Base-by-base conservation (phyloP, 2,888 invertebrate genomes). In the Diaperis boleti region DNA sequence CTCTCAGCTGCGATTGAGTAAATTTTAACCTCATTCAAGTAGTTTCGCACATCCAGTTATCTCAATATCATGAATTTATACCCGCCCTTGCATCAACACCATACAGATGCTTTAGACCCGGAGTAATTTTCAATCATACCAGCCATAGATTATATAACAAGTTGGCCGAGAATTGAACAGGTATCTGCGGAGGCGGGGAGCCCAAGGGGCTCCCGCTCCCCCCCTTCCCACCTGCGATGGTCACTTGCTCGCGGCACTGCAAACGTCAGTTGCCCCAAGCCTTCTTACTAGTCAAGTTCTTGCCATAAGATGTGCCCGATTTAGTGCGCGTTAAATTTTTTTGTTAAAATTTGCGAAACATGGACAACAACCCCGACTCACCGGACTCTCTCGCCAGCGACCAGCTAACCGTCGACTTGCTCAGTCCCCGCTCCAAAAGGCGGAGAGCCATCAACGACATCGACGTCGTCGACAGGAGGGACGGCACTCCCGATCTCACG, bases 321-420 rank as follows among this genome's bases (percentile, higher is more conserved):
- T 66, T 69, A 69, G 70, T 69, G 65, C 50, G 65, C 68, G 68
- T 72, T 67, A 49, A 42, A 45, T 45, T 56, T 39, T 39, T 37
- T 42, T 42, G 49, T n/a, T n/a, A n/a, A 13, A 29, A 6, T 31
- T 47, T 49, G 29, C 14, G 47, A 33, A 68, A 59, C 47, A 80
- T 80, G 80, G 79, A 80, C 72, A 77, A 75, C 63, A 77, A 79
- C 67, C 80, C 82, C 49, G 81, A 80, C 64, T 82, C 82, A 31
- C 81, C 82, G 39, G 82, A 82, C 68, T 82, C 81, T 45, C 73
- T 81, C 55, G 78, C 78, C 39, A 78, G 81, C 66, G 82, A 82
- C 68, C 81, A 80, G 67, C 72, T 82, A 54, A 79, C 79, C 35
- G 80, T 80, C 22, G 80, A 81, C 65, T 67, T 81, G 73, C 73